These are phyloP conservation scores for Leptura quadrifasciata DNA, from an alignment of 2,888 invertebrate genomes.

Conservation along the genomic window DNA sequence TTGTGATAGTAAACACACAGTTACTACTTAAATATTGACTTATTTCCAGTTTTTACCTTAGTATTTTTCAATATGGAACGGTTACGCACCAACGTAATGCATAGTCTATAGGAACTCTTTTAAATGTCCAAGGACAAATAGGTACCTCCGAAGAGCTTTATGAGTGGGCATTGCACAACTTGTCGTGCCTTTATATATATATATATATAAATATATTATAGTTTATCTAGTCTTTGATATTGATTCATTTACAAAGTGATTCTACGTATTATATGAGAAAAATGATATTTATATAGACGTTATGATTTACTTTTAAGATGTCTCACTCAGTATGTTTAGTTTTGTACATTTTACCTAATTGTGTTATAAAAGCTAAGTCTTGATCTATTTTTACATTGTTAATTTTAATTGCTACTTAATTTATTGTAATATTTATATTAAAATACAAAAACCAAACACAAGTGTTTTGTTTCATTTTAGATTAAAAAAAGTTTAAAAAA, in stretches of 20 bases:
- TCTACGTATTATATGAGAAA: background rate
- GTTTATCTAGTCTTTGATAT: constrained; percentile 1
- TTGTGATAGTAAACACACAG: no score
- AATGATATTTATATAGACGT: constrained; percentile 17
- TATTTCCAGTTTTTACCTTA: no score
- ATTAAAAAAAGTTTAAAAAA: no score
- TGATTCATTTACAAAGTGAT: background rate
- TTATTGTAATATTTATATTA: constrained; percentile 40
- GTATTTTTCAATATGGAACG: no score
- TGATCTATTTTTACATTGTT: constrained; percentile 38
- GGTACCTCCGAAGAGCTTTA: no score
- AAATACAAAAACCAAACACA: constrained; percentile 19
- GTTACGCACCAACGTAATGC: no score
- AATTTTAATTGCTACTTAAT: constrained; percentile 34
- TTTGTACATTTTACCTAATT: constrained; percentile 39
- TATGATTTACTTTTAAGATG: constrained; percentile 27
- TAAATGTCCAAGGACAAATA: no score
- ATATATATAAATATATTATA: background rate
- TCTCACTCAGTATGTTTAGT: constrained; percentile 39
- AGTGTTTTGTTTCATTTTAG: background rate
- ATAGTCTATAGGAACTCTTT: no score
- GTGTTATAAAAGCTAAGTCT: constrained; percentile 30
- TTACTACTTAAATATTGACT: no score
- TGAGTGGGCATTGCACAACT: no score
- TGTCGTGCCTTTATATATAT: no score